phyloP scores from a whole-genome alignment of 1,140 invertebrate genomes.

The Antheraea pernyi region DNA sequence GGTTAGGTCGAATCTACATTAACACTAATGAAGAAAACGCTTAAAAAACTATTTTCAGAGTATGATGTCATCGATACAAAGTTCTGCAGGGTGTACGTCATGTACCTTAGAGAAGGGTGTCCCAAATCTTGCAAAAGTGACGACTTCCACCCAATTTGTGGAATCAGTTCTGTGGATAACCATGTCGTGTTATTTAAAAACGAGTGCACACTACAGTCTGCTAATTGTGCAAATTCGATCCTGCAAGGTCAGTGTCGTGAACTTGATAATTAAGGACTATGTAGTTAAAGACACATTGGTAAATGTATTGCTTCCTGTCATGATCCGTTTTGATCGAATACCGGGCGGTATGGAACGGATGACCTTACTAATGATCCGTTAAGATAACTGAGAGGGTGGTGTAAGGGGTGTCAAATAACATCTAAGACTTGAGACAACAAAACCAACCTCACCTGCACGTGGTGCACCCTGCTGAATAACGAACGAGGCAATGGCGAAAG shows the following conservation, averaged over 20 bases:
- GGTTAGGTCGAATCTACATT: no score
- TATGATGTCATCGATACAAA: constrained; percentile 41
- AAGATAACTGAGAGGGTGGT: no score
- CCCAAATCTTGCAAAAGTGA: constrained; percentile 20
- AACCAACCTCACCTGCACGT: no score
- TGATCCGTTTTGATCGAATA: no score
- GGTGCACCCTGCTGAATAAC: no score
- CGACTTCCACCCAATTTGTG: constrained; percentile 32
- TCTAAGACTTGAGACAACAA: no score
- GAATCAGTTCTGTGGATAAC: constrained; percentile 34
- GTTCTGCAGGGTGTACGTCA: constrained; percentile 40
- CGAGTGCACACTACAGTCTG: constrained; percentile 31
- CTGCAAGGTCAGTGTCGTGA: constrained; percentile 28
- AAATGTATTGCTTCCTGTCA: no score
- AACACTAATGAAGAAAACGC: no score
- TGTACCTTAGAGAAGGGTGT: constrained; percentile 38
- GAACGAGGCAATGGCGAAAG: no score
- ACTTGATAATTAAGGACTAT: background rate
- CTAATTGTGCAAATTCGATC: constrained; percentile 32
- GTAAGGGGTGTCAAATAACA: no score
- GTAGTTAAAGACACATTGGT: background rate
- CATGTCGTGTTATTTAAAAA: constrained; percentile 43
- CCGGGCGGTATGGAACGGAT: no score
- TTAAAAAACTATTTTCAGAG: constrained; percentile 40
- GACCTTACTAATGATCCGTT: no score